Base-by-base conservation (phyloP, 1,140 invertebrate genomes). In the Lasioglossum baleicum region DNA sequence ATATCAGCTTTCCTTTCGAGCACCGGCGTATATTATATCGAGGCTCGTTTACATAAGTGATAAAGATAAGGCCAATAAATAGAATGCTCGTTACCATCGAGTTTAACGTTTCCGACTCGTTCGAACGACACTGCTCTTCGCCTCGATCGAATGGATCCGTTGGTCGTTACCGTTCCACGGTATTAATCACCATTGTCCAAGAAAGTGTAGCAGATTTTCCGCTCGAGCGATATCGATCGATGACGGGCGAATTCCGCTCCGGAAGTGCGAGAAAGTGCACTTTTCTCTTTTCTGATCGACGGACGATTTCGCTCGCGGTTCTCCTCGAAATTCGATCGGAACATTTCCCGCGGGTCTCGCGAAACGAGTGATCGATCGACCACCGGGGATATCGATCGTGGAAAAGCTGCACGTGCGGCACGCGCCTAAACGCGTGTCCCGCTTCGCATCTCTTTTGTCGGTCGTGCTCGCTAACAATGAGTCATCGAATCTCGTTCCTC, bases 121-220 rank as follows among this genome's bases (percentile, higher is more conserved):
- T 26, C 17, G 13, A 40, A 69, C 13, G 26, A 22, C 44, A 4
- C 35, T 65, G n/a, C 56, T 72, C 35, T n/a, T 58, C 31, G 17
- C 4, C 7, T 35, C 0, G 0, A 26, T 56, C 56, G 56, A 58
- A 0, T 44, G 51, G 51, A 20, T 10, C 22, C 48, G 31, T 53
- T 70, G 22, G 8, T 35, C 35, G 13, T 13, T 17, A 70, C 20
- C 20, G 53, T 63, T 22, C 6, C 44, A 20, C 7, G 26, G 26
- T 40, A 35, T 53, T 77, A 20, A 60, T 7, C 7, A 51, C 75
- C 60, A 17, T 35, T 71, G n/a, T 44, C 42, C 67, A 71, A 15
- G 71, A 85, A 75, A 85, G 83, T 81, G 40, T 48, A 44, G 68
- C 31, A 65, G n/a, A 76, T 64, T 85, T 85, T 85, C 58, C 31